Evolutionary conservation across 2,888 invertebrate genomes (phyloP), one percentile per base, ranked within the genome.

Genomic region (Eumerus sabulonum): DNA sequence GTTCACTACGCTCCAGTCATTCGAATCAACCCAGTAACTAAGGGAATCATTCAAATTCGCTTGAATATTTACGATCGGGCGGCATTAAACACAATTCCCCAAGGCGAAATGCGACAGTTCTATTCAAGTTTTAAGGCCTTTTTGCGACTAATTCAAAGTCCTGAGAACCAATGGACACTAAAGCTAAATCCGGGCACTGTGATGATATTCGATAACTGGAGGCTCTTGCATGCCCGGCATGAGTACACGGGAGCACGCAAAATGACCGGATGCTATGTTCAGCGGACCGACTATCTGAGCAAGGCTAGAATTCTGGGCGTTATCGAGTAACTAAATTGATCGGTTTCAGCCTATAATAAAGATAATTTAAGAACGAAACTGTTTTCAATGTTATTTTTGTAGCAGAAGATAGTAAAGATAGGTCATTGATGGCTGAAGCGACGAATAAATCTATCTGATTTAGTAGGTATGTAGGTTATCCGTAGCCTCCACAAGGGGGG

Each of bases 21-120:
- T 60, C 89, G 86, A 53, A 84, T 91, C 0, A 90, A 93, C 85
- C 89, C 89, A 9, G 86, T 90, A 0, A 91, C 91, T 0, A 89
- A 90, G 3, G 89, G 92, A 42, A 83, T 94, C 1, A 86, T 90
- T 16, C 93, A 93, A 85, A 91, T 94, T 27, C 91, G 94, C 83
- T 94, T 92, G 86, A 95, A 95, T 85, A 91, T 93, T 0, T 93
- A 94, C 85, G 95, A 96, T 86, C 91, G 95, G 1, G 91, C 93
- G 0, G 90, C 93, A 0, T 89, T 94, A 85, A 84, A 88, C 72
- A 91, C 91, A 1, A 90, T 92, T 38, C 86, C 91, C 0, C 90
- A 89, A 42, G 84, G 88, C 3, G 88, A 92, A 57, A 91, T 93
- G 84, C 85, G 88, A 14, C 85, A 89, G 12, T 94, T 93, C 85